Conservation (phyloP, 2,113 vertebrate genomes). For the Callaeas wilsoni region DNA sequence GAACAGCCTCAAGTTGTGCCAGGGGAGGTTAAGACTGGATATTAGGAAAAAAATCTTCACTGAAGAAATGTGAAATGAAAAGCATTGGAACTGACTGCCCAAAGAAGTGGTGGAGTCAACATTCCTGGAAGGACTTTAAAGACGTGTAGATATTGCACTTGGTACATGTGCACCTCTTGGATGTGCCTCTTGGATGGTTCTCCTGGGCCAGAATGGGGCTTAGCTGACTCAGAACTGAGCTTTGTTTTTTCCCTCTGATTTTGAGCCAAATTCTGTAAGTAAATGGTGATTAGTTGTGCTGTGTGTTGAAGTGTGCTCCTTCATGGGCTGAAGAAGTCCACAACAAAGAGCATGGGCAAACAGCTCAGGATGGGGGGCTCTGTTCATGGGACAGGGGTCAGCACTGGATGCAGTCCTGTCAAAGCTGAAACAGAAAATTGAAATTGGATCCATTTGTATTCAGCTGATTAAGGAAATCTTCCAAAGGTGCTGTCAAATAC, state of each 20-base stretch:
- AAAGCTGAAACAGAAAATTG: not conserved
- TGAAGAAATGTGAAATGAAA: not conserved
- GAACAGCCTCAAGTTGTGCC: not conserved
- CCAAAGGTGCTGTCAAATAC: not conserved
- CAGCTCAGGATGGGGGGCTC: not conserved
- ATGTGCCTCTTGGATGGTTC: not conserved
- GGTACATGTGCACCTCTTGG: rapidly evolving
- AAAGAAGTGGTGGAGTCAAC: not conserved
- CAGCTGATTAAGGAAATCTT: not conserved
- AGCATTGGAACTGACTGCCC: not conserved
- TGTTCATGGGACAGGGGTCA: not conserved
- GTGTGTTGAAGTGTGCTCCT: not conserved
- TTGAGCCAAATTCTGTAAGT: not conserved
- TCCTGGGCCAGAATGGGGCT: not conserved
- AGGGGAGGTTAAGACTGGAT: not conserved
- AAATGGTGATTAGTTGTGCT: not conserved
- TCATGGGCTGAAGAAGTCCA: not conserved
- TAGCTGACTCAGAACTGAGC: not conserved
- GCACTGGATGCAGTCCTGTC: not conserved
- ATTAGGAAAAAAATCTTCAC: not conserved
- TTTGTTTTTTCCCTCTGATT: not conserved
- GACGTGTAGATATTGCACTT: rapidly evolving
- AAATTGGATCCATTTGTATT: not conserved
- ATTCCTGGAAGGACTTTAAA: not conserved
- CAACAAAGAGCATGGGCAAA: not conserved